Evolutionary conservation across 2,888 invertebrate species (phyloP).

Genomic region (Papilio protenor): DNA sequence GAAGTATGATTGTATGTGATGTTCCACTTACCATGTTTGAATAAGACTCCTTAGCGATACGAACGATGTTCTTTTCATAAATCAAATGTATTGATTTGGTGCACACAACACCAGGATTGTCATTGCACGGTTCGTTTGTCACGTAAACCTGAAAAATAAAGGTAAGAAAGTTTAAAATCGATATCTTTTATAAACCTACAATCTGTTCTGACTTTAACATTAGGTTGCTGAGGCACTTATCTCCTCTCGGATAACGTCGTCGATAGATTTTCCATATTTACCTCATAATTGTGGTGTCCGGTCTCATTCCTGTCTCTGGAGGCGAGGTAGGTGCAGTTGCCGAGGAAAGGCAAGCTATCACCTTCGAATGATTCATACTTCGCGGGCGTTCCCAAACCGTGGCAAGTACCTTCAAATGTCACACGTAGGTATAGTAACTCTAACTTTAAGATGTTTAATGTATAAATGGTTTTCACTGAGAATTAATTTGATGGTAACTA

Average conservation of each 20-base stretch:
- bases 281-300: constrained; percentile 81
- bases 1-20: not conserved
- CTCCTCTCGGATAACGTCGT: not conserved
- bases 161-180: not conserved
- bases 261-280: constrained; percentile 38
- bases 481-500: not conserved
- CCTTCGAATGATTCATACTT: constrained; percentile 94
- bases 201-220: not conserved
- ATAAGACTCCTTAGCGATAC: constrained; percentile 71
- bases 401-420: constrained; percentile 82
- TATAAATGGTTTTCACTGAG: not conserved
- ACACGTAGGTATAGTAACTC: not conserved
- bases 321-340: constrained; percentile 93
- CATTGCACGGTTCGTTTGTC: constrained; percentile 88
- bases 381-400: constrained; percentile 89
- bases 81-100: constrained; percentile 87
- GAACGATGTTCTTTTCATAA: constrained; percentile 86
- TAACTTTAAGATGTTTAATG: no score
- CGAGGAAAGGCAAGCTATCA: constrained; percentile 90
- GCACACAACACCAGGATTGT: constrained; percentile 83
- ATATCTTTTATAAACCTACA: not conserved
- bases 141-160: constrained; percentile 83
- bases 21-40: constrained; percentile 67
- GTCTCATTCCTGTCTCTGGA: constrained; percentile 86
- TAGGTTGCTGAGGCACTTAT: not conserved